These are phyloP conservation scores for Drosophila longiperda DNA, from an alignment of 2,888 invertebrate genomes.

Conservation along the genomic window DNA sequence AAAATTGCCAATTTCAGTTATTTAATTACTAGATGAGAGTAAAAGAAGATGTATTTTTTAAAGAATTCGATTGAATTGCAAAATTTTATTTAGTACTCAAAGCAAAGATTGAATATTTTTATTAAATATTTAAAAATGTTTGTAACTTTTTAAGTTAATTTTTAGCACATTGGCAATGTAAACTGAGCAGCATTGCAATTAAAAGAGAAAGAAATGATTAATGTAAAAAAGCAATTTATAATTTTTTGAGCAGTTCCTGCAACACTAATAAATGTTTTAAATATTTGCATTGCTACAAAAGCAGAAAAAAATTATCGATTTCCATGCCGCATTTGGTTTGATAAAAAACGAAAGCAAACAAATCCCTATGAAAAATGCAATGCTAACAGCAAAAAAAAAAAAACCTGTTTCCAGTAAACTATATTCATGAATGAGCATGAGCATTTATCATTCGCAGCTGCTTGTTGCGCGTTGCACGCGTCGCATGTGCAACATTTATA, in stretches of 20 bases:
- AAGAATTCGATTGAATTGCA: not conserved
- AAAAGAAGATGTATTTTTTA: not conserved
- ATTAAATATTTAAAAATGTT: not conserved
- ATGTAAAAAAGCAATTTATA: slow-evolving; percentile 27
- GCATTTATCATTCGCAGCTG: slow-evolving; percentile 26
- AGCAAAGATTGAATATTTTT: not conserved
- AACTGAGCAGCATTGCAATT: slow-evolving; percentile 29
- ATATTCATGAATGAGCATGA: slow-evolving; percentile 29
- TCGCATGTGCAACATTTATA: slow-evolving; percentile 52
- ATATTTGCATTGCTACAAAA: slow-evolving; percentile 54
- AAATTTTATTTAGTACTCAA: not conserved
- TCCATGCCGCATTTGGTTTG: slow-evolving; percentile 23
- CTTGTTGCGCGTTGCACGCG: slow-evolving; percentile 8
- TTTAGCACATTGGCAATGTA: not conserved
- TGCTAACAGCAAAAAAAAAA: slow-evolving; percentile 4
- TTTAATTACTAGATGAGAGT: no score
- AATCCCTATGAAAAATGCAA: slow-evolving; percentile 5
- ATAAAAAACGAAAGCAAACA: slow-evolving; percentile 29
- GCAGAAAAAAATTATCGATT: slow-evolving; percentile 63
- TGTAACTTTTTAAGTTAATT: slow-evolving; percentile 4
- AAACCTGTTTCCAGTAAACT: not conserved
- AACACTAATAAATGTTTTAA: slow-evolving; percentile 48
- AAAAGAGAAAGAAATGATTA: slow-evolving; percentile 38
- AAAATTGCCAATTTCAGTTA: not conserved
- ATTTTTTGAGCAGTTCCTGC: slow-evolving; percentile 22